Percentiles rank a stretch among this genome's conserved stretches.
Conservation (phyloP, 1,140 invertebrate genomes). For the Drosophila yakuba region DNA sequence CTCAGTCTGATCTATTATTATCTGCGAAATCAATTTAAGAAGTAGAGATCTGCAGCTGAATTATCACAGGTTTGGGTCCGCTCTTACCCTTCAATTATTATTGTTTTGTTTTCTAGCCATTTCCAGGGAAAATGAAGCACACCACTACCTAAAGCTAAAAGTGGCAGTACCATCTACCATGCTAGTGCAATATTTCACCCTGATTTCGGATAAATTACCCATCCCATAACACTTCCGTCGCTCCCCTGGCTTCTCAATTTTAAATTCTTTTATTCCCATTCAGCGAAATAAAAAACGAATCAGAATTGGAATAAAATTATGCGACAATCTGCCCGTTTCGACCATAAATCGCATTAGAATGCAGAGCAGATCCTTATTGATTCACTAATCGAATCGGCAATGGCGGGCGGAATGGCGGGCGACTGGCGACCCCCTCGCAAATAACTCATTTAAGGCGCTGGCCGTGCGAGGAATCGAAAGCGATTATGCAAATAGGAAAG, state of each 20-base stretch:
- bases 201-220: background rate
- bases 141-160: constrained; percentile 1
- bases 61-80: background rate
- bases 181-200: constrained; percentile 10
- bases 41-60: constrained; percentile 3
- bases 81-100: constrained; percentile 7
- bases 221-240: background rate
- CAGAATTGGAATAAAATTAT: constrained; percentile 59
- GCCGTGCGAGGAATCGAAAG: constrained; percentile 79
- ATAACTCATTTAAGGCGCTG: constrained; percentile 77
- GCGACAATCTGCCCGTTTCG: constrained; percentile 29
- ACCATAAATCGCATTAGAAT: constrained; percentile 74
- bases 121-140: background rate
- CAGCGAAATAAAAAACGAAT: constrained; percentile 43
- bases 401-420: constrained; percentile 26
- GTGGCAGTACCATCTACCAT: constrained; percentile 8
- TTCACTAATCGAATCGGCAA: constrained; percentile 71
- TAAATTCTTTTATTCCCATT: constrained; percentile 52
- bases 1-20: background rate
- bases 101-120: constrained; percentile 13
- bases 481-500: constrained; percentile 74
- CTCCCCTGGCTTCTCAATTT: background rate
- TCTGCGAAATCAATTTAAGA: constrained; percentile 11
- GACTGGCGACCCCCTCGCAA: constrained; percentile 62
- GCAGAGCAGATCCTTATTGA: constrained; percentile 79